Conservation (phyloP, 2,113 vertebrate genomes). For the Chaetodon trifascialis region DNA sequence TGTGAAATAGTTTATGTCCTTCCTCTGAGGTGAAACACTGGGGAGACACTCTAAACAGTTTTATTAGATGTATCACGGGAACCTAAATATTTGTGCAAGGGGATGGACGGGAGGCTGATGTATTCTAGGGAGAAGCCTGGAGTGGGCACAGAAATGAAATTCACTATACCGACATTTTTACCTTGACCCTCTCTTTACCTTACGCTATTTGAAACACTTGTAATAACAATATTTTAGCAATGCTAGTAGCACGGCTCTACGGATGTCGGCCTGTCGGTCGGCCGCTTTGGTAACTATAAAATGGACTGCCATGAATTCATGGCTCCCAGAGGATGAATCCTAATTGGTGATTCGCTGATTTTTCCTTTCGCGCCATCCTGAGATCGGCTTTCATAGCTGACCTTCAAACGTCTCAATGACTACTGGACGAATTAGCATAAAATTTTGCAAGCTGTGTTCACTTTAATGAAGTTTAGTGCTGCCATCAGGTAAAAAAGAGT, state of each 20-base stretch:
- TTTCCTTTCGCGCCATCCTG: not conserved
- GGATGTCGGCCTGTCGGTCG: not conserved
- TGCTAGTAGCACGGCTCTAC: not conserved
- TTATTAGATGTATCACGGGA: conserved; percentile 90
- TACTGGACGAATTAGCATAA: not conserved
- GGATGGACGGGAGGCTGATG: conserved; percentile 72
- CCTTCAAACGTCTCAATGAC: not conserved
- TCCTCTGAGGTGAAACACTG: conserved; percentile 89
- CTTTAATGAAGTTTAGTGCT: too few species aligned
- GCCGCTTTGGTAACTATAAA: not conserved
- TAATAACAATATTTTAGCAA: conserved; percentile 27
- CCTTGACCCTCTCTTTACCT: conserved; percentile 18
- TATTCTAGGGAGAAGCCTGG: conserved; percentile 76
- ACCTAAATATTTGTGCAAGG: conserved; percentile 93
- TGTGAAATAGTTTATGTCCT: conserved; percentile 85
- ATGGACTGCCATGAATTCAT: not conserved
- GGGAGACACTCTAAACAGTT: conserved; percentile 91
- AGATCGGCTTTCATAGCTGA: not conserved
- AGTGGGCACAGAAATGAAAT: conserved; percentile 60
- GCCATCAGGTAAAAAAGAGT: too few species aligned
- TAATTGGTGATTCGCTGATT: not conserved
- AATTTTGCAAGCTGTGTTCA: too few species aligned
- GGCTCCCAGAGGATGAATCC: not conserved
- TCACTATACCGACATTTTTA: conserved; percentile 43
- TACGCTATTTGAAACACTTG: conserved; percentile 43